Evolutionary conservation across 1,140 invertebrate genomes (phyloP).

Genomic region (Pollicipes pollicipes): DNA sequence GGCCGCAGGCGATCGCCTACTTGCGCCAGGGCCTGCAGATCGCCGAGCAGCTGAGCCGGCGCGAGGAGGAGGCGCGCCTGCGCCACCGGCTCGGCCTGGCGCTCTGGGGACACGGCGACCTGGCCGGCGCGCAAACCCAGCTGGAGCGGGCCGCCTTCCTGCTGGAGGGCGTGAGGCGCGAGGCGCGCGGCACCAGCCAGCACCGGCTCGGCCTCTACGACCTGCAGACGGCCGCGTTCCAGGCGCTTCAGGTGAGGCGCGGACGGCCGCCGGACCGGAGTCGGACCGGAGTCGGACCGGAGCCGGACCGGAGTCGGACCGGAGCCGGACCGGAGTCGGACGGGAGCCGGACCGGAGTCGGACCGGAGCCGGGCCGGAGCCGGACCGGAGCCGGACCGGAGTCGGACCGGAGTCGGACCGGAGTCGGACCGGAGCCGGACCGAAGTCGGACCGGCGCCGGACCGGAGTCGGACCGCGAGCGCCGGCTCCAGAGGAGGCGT

Average conservation of each 20-base stretch:
- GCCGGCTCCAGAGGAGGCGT: too few relatives aligned
- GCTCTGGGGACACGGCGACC: slow-evolving; percentile 63
- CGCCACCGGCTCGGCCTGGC: slow-evolving; percentile 74
- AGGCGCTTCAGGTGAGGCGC: slow-evolving; percentile 40
- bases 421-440: too few relatives aligned
- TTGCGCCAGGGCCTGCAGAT: slow-evolving; percentile 71
- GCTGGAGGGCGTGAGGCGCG: slow-evolving; percentile 54
- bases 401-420: too few relatives aligned
- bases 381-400: too few relatives aligned
- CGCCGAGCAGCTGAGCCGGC: slow-evolving; percentile 65
- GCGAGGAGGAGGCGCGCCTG: slow-evolving; percentile 78
- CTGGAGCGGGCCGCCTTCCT: slow-evolving; percentile 67
- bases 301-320: too few relatives aligned
- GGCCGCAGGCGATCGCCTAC: slow-evolving; percentile 66
- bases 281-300: too few relatives aligned
- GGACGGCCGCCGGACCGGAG: too few relatives aligned
- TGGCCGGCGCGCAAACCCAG: slow-evolving; percentile 66
- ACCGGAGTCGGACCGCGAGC: too few relatives aligned
- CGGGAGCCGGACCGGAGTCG: too few relatives aligned
- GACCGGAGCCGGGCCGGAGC: too few relatives aligned
- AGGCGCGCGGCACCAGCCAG: slow-evolving; percentile 37
- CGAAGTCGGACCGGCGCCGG: too few relatives aligned
- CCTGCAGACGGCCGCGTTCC: slow-evolving; percentile 66
- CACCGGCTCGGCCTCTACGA: slow-evolving; percentile 47
- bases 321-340: too few relatives aligned